Evolutionary conservation across 2,113 vertebrate species (phyloP).

Genomic region (Cochlearius cochlearius): DNA sequence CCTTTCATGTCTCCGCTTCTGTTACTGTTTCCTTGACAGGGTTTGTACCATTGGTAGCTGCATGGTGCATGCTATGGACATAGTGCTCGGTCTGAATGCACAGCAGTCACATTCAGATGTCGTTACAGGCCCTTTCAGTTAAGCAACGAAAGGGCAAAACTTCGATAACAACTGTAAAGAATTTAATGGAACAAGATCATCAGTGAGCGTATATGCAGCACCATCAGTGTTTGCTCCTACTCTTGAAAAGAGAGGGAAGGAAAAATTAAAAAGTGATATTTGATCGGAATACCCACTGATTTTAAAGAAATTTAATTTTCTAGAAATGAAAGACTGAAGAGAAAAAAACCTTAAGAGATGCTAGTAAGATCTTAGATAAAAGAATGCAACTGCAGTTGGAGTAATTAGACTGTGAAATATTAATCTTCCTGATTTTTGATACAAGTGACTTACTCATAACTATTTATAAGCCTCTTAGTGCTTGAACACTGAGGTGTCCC

Average conservation of each 20-base stretch:
- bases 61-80: rapidly evolving
- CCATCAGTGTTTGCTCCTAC: not conserved
- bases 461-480: not conserved
- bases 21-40: not conserved
- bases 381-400: not conserved
- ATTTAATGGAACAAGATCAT: not conserved
- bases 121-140: not conserved
- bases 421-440: not conserved
- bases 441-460: not conserved
- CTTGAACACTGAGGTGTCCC: not conserved
- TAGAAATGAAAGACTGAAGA: not conserved
- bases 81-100: not conserved
- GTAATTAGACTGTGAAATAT: not conserved
- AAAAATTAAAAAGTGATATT: not conserved
- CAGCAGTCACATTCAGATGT: not conserved
- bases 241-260: not conserved
- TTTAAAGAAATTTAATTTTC: not conserved
- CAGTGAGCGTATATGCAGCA: not conserved
- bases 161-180: not conserved
- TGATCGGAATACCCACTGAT: not conserved
- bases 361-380: not conserved
- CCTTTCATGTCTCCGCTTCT: not conserved
- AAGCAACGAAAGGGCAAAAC: not conserved
- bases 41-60: not conserved
- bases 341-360: not conserved